Base-by-base conservation (phyloP, 2,113 vertebrate genomes). In the Oncorhynchus tshawytscha region DNA sequence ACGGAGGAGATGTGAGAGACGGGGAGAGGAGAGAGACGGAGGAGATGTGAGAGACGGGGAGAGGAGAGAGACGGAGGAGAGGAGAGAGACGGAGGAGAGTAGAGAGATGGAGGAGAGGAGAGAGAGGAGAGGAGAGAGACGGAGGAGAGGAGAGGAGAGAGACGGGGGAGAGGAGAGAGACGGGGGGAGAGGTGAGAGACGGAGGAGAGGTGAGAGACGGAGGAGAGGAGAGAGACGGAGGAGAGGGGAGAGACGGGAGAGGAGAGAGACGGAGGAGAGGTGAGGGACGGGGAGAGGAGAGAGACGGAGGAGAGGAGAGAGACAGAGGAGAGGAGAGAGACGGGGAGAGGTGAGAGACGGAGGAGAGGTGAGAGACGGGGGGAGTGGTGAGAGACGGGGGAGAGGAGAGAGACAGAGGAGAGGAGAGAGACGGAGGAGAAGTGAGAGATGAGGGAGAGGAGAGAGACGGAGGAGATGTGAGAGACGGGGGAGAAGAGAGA, bases 1-100 rank as follows among this genome's bases (percentile, higher is more conserved):
- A 5, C 0, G 29, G 5, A 5, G 5, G 1, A 31, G 29, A 3
- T 4, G 0, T 4, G 5, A 4, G 0, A 4, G 5, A 4, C 0
- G 1, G 5, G 29, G 4, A 24, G 24, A 24, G 24, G 24, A 24
- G 24, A 24, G 24, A 24, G 24, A 24, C 24, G 24, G 24, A 1
- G 24, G n/a, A n/a, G n/a, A n/a, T n/a, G n/a, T n/a, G n/a, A n/a
- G n/a, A 24, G 24, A 24, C 24, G 24, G 29, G 1, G 29, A 0
- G 27, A 29, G 27, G 0, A 2, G 2, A 27, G 27, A 1, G 29
- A 4, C 0, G 0, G 29, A 29, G 4, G 4, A 2, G 3, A 2
- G 12, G 24, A 66, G 64, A 59, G n/a, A n/a, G n/a, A n/a, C n/a
- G 65, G 39, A n/a, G 3, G 71, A 34, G 60, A n/a, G 29, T 1